Conservation (phyloP, 1,140 invertebrate species). For the Pentalonia nigronervosa region DNA sequence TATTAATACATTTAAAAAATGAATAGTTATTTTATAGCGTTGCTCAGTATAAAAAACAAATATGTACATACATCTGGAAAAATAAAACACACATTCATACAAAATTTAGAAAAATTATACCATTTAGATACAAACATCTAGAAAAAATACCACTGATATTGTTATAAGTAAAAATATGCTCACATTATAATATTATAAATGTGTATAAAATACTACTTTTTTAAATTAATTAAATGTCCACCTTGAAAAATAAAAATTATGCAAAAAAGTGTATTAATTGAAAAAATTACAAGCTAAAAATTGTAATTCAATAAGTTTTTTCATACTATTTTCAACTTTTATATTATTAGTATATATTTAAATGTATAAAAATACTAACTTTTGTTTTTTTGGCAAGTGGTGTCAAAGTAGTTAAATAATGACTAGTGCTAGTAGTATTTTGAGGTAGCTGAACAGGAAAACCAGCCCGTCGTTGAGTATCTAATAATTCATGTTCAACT, state of each 20-base stretch:
- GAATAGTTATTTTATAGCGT: not conserved
- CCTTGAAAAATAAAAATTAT: not conserved
- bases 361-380: not conserved
- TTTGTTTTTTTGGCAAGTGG: conserved; percentile 38
- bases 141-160: too few species aligned
- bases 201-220: too few species aligned
- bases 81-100: too few species aligned
- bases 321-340: not conserved
- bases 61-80: not conserved
- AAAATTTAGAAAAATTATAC: too few species aligned
- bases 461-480: conserved; percentile 86
- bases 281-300: not conserved
- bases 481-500: conserved; percentile 75
- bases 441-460: conserved; percentile 83
- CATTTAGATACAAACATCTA: too few species aligned
- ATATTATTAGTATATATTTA: not conserved
- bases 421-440: conserved; percentile 70
- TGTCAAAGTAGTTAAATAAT: conserved; percentile 41
- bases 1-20: conserved; percentile 10
- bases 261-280: not conserved
- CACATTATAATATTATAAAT: too few species aligned
- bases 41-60: not conserved
- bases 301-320: not conserved
- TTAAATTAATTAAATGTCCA: too few species aligned
- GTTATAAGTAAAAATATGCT: too few species aligned